These are phyloP conservation scores for Tachyglossus aculeatus DNA, from an alignment of 2,797 vertebrate genomes.

Conservation along the genomic window DNA sequence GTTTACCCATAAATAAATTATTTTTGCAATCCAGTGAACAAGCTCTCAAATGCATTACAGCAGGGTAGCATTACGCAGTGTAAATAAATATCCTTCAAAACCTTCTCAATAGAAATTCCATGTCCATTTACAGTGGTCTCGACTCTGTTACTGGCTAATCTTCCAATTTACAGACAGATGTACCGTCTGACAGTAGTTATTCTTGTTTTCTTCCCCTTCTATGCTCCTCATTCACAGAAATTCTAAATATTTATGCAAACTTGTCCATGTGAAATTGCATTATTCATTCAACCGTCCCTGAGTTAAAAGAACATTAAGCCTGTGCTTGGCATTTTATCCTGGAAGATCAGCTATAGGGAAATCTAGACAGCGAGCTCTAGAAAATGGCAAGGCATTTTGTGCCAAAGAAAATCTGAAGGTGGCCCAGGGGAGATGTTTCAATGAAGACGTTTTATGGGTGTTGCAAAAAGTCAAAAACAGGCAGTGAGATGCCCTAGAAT, in stretches of 20 bases:
- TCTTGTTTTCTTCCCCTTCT: not conserved
- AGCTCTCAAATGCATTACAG: not conserved
- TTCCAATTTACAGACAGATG: not conserved
- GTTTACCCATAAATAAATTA: not conserved
- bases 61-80: not conserved
- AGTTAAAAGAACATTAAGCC: not conserved
- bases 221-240: not conserved
- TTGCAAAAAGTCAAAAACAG: not conserved
- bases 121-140: not conserved
- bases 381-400: not conserved
- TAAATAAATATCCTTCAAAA: constrained; percentile 9
- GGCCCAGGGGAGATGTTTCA: not conserved
- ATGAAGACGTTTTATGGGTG: not conserved
- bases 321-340: not conserved
- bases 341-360: not conserved
- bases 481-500: not conserved
- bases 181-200: not conserved
- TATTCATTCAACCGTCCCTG: not conserved
- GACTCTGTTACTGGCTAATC: not conserved
- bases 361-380: not conserved
- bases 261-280: not conserved
- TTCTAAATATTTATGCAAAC: constrained; percentile 4
- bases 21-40: not conserved
- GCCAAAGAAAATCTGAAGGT: not conserved
- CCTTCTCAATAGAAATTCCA: not conserved